These are phyloP conservation scores for Druon quercuslanigerum DNA, from an alignment of 1,140 invertebrate genomes.

Conservation along the genomic window DNA sequence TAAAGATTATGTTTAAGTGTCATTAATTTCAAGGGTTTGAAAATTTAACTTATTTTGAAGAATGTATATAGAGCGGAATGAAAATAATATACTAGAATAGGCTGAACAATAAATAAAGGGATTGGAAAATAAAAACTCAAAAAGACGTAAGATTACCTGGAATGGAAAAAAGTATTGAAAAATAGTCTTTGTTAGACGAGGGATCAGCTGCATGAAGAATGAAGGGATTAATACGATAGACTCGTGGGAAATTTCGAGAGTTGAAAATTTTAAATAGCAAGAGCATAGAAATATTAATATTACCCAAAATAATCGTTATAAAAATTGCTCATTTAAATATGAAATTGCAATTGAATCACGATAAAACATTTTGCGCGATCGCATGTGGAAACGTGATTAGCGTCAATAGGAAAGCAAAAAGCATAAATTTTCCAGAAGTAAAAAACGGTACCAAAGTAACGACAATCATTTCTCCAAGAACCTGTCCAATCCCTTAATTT, in stretches of 20 bases:
- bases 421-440: background rate
- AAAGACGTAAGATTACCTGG: too few relatives aligned
- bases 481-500: background rate
- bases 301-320: background rate
- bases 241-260: conserved; percentile 2
- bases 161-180: too few relatives aligned
- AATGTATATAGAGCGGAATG: too few relatives aligned
- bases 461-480: conserved; percentile 1
- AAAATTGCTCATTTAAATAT: background rate
- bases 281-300: background rate
- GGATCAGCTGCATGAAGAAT: too few relatives aligned
- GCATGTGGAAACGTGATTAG: conserved; percentile 12
- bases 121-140: too few relatives aligned
- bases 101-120: too few relatives aligned
- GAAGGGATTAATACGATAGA: background rate
- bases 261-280: background rate
- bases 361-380: background rate
- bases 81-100: too few relatives aligned
- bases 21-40: too few relatives aligned
- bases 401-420: background rate
- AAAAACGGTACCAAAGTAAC: conserved; percentile 7
- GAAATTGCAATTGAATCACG: background rate
- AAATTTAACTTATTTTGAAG: too few relatives aligned
- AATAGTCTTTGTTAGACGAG: too few relatives aligned
- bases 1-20: too few relatives aligned